Evolutionary conservation across 2,113 vertebrate genomes (phyloP).

Genomic region (Miniopterus natalensis): DNA sequence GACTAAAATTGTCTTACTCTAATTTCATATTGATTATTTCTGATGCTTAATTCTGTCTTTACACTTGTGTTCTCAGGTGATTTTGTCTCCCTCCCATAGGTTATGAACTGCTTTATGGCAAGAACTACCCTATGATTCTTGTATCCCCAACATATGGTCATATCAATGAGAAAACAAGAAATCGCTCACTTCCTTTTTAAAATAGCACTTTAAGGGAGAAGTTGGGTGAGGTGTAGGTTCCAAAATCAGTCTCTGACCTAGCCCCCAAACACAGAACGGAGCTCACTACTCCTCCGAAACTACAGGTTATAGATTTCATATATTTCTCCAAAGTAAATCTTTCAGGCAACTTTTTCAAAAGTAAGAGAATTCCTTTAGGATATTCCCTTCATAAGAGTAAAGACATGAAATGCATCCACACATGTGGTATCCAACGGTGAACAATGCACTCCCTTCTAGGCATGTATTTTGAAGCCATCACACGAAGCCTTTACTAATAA

Average conservation of each 20-base stretch:
- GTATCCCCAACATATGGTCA: neutral
- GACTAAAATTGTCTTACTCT: neutral
- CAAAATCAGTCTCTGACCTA: neutral
- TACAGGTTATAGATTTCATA: neutral
- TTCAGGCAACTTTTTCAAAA: neutral
- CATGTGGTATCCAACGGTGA: neutral
- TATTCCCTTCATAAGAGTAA: neutral
- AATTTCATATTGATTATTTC: neutral
- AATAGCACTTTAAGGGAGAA: neutral
- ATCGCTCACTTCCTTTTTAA: neutral
- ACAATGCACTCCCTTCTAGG: neutral
- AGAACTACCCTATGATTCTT: neutral
- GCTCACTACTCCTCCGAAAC: neutral
- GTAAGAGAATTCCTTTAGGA: neutral
- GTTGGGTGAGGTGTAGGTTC: neutral
- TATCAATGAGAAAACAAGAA: neutral
- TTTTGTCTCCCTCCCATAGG: neutral
- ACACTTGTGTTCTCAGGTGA: neutral
- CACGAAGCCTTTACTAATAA: slow-evolving; percentile 47
- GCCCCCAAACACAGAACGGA: neutral
- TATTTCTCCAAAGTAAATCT: neutral
- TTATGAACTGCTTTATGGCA: neutral
- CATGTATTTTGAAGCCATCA: neutral
- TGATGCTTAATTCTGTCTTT: neutral
- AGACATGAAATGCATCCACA: neutral